phyloP scores from a whole-genome alignment of 2,797 vertebrate genomes.

The Nyctalus aviator region DNA sequence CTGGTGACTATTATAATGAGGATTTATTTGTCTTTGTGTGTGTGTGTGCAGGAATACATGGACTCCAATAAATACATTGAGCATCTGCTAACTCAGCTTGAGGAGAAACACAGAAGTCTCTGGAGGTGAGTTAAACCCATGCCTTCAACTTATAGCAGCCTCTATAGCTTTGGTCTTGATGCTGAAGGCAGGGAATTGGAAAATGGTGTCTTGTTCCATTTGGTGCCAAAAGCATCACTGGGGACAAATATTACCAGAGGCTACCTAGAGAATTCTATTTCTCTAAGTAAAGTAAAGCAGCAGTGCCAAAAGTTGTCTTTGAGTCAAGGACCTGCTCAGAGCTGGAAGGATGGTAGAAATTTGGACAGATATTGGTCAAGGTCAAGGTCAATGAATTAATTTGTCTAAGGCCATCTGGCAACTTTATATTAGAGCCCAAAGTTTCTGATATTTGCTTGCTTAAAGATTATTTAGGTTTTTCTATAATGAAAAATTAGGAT shows the following conservation, averaged over 20 bases:
- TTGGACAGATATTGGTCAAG: background rate
- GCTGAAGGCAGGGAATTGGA: background rate
- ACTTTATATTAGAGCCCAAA: background rate
- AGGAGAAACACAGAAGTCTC: conserved; percentile 92
- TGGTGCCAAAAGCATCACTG: background rate
- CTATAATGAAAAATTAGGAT: background rate
- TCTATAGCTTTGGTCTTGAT: conserved; percentile 56
- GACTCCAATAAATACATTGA: conserved; percentile 94
- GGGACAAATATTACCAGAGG: background rate
- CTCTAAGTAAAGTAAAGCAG: conserved; percentile 21
- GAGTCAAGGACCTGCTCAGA: background rate
- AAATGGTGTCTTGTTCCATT: background rate
- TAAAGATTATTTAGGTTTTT: background rate
- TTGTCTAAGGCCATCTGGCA: background rate
- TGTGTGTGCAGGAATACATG: conserved; percentile 92
- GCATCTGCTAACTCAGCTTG: conserved; percentile 92
- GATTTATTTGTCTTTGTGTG: conserved; percentile 7
- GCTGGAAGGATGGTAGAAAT: background rate
- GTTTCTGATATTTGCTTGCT: background rate
- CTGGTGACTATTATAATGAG: conserved; percentile 5
- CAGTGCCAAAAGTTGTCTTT: background rate
- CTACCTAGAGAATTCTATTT: background rate
- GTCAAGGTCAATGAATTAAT: background rate
- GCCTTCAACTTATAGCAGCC: background rate
- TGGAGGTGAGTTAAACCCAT: conserved; percentile 89